Evolutionary conservation across 1,140 invertebrate genomes (phyloP).

Genomic region (Uloborus diversus): DNA sequence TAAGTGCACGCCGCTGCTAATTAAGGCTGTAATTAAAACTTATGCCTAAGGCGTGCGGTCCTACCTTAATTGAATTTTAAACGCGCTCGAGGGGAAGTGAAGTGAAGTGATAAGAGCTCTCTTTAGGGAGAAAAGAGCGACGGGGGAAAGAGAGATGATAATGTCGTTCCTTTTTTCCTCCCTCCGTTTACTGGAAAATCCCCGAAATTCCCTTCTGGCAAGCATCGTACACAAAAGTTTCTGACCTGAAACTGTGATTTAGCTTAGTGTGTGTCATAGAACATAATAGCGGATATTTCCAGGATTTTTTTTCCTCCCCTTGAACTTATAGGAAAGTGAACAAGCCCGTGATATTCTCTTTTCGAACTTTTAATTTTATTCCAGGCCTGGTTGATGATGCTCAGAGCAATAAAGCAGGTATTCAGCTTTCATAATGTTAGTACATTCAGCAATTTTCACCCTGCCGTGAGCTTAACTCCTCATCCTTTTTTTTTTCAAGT

Average conservation of each 20-base stretch:
- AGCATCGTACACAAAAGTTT: conserved; percentile 12
- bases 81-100: conserved; percentile 36
- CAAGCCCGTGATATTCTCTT: too few species aligned
- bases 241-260: conserved; percentile 5
- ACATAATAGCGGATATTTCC: conserved; percentile 9
- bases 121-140: conserved; percentile 26
- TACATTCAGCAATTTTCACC: too few species aligned
- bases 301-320: neutral
- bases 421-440: too few species aligned
- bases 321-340: too few species aligned
- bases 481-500: too few species aligned
- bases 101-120: conserved; percentile 40
- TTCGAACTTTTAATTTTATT: too few species aligned
- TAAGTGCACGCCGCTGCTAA: conserved; percentile 17
- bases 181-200: neutral
- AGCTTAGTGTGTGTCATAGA: neutral
- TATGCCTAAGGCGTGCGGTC: conserved; percentile 34
- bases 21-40: conserved; percentile 50
- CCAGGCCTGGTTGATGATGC: too few species aligned
- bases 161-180: conserved; percentile 7
- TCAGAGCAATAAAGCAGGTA: too few species aligned
- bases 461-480: too few species aligned
- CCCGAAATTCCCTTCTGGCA: conserved; percentile 17
- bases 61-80: conserved; percentile 51
- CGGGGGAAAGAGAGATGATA: conserved; percentile 13